Conservation (phyloP, 2,888 invertebrate genomes). For the Lathronympha strigana region DNA sequence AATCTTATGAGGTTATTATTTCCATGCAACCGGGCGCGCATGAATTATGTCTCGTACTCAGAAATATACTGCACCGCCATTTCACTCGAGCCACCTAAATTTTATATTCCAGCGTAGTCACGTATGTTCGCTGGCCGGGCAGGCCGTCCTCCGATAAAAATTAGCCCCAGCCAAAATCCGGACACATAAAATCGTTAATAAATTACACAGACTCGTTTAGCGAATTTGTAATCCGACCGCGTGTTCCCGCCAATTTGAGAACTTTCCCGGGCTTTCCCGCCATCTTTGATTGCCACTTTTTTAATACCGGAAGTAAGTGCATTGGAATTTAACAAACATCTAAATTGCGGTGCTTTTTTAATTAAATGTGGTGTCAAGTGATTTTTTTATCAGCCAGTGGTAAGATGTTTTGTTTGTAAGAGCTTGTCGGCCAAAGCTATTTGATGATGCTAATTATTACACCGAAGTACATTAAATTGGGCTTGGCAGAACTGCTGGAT, state of each 20-base stretch:
- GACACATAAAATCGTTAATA: conserved; percentile 54
- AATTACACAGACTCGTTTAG: conserved; percentile 49
- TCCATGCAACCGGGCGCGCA: conserved; percentile 57
- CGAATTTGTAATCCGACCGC: conserved; percentile 45
- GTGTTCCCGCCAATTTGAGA: conserved; percentile 50
- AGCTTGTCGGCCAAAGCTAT: conserved; percentile 53
- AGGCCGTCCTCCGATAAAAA: conserved; percentile 67
- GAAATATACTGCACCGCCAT: conserved; percentile 70
- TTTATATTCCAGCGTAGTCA: conserved; percentile 78
- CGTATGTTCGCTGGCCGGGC: conserved; percentile 71
- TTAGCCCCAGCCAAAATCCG: conserved; percentile 59
- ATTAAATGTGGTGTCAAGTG: conserved; percentile 54
- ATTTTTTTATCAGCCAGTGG: conserved; percentile 24
- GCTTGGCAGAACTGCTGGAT: conserved; percentile 69
- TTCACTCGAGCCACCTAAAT: conserved; percentile 72
- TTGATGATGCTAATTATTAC: conserved; percentile 63
- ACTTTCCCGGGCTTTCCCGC: conserved; percentile 66
- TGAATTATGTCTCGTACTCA: conserved; percentile 64
- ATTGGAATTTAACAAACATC: conserved; percentile 55
- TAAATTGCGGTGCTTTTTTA: conserved; percentile 49
- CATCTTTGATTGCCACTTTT: conserved; percentile 61
- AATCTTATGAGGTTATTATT: conserved; percentile 50
- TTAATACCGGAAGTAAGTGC: conserved; percentile 69
- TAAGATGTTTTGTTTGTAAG: conserved; percentile 27
- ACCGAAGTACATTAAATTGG: conserved; percentile 69